A percentile compares a stretch with the other conserved stretches of the same genome.
phyloP scores from a whole-genome alignment of 2,888 invertebrate genomes.

The Eledone cirrhosa region DNA sequence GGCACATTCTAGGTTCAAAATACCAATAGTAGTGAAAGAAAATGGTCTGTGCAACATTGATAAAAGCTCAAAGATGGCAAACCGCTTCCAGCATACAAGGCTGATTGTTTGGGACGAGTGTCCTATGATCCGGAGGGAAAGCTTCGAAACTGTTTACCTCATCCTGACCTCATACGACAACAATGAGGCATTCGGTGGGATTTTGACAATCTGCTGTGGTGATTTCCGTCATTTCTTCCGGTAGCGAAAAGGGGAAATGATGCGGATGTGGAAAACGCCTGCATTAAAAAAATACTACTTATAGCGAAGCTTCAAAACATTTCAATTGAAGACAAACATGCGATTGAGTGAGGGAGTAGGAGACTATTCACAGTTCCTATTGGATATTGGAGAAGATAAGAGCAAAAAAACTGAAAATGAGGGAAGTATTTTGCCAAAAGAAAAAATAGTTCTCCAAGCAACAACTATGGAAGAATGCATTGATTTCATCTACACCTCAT shows the following conservation, averaged over 20 bases:
- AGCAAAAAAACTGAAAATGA: neutral
- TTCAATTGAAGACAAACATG: neutral
- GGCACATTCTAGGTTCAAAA: too few relatives aligned
- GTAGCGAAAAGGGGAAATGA: conserved; percentile 9
- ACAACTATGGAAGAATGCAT: conserved; percentile 4
- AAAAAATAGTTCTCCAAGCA: conserved; percentile 4
- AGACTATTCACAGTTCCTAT: neutral
- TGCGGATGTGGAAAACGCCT: neutral
- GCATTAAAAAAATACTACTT: conserved; percentile 10
- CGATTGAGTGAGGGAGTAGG: neutral
- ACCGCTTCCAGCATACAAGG: neutral
- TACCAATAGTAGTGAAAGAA: neutral
- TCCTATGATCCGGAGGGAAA: conserved; percentile 16
- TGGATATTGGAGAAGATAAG: neutral
- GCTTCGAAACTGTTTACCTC: neutral
- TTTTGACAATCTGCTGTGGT: conserved; percentile 5
- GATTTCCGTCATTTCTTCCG: conserved; percentile 11
- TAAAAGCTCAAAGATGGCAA: conserved; percentile 3
- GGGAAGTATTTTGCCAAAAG: neutral
- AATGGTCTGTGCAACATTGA: conserved; percentile 9
- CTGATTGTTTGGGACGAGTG: conserved; percentile 21
- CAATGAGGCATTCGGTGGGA: conserved; percentile 1
- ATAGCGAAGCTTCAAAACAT: neutral
- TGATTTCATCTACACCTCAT: neutral
- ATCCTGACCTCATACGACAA: conserved; percentile 9